Base-by-base conservation (phyloP, 2,888 invertebrate species). In the Agrochola lychnidis region DNA sequence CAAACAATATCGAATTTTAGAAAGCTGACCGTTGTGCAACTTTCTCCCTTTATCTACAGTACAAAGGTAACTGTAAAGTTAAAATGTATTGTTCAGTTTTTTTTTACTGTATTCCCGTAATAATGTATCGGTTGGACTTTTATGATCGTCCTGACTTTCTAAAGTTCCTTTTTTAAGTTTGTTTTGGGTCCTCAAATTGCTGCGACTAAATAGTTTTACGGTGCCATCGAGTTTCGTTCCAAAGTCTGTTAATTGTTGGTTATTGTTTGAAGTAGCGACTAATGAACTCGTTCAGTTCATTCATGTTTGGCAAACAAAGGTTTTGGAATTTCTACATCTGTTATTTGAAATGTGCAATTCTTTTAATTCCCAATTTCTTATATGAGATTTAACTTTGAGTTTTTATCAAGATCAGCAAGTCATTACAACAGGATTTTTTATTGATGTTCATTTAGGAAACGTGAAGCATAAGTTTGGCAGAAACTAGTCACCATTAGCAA, bases 1-100 rank as follows among this genome's bases (percentile, higher is more conserved):
- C 89, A 86, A 91, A 94, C 93, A 92, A 93, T 93, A 93, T 94
- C 91, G 92, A 92, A 94, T 94, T 93, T 94, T 95, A 95, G 95
- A 95, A 95, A 96, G 95, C 94, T 94, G 93, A 92, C 93, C 93
- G 92, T 94, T 96, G 95, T 90, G 93, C 95, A 96, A 96, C 96
- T 96, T 96, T 96, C 96, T 95, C 94, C 94, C 93, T 96, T 95
- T 95, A 94, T 96, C 92, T 92, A 85, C 80, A 89, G 91, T 91
- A 95, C 94, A 95, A 95, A 94, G 93, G 93, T 93, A 93, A 92
- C 93, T 94, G 90, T 91, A 92, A 93, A 93, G 91, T 93, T 93
- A 90, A 92, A 93, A 92, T 89, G 91, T 91, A 91, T 91, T 91
- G 90, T 90, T 82, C 84, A 85, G 84, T 92, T 93, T 93, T 57